Evolutionary conservation across 2,113 vertebrate species (phyloP).

Genomic region (Rousettus leschenaultii): DNA sequence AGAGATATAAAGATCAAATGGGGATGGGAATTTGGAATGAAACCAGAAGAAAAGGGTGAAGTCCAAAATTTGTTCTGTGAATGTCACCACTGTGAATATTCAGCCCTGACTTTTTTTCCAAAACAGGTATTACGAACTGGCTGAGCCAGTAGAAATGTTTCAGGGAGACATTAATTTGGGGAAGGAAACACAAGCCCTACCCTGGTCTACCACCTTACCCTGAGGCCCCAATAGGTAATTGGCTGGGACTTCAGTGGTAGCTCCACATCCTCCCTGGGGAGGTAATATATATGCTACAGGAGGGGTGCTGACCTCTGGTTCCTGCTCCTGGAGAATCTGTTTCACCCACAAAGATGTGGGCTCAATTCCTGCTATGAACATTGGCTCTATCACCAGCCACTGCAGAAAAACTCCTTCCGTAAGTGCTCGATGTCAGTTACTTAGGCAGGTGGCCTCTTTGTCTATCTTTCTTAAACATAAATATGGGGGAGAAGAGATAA

Average conservation of each 20-base stretch:
- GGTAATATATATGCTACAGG: background rate
- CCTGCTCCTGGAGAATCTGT: background rate
- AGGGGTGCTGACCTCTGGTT: background rate
- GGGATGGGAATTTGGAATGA: conserved; percentile 15
- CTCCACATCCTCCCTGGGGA: background rate
- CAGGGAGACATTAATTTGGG: background rate
- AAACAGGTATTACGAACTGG: background rate
- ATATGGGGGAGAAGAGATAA: background rate
- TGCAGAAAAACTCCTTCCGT: conserved; percentile 6
- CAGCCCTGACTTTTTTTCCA: background rate
- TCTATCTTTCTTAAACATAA: background rate
- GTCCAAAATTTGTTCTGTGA: background rate
- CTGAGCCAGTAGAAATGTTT: background rate
- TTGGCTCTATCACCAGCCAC: background rate
- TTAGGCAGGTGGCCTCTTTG: background rate
- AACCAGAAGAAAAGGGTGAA: background rate
- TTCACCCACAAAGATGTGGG: conserved; percentile 12
- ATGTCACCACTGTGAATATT: background rate
- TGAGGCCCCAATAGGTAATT: background rate
- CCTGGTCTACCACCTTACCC: background rate
- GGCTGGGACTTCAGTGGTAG: background rate
- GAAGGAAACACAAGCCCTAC: background rate
- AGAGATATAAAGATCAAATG: background rate
- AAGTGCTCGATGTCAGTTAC: background rate
- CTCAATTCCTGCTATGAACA: conserved; percentile 27